phyloP scores from a whole-genome alignment of 2,113 vertebrate genomes.

The Apaloderma vittatum region DNA sequence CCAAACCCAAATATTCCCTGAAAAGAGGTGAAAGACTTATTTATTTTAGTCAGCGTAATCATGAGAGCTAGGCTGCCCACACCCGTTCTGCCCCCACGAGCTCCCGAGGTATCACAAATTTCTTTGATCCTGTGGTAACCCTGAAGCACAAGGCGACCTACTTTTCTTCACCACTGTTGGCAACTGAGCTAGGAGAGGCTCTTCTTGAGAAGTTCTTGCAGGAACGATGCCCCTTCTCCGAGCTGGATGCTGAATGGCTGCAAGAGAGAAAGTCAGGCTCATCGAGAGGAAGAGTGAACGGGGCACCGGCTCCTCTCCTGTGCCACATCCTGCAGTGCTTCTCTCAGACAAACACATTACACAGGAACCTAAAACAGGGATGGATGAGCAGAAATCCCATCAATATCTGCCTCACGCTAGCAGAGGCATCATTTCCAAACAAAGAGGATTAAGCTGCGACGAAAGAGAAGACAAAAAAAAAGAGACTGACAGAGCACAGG shows the following conservation, averaged over 20 bases:
- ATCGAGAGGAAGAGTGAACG: neutral
- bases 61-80: neutral
- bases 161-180: neutral
- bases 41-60: neutral
- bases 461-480: neutral
- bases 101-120: neutral
- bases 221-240: neutral
- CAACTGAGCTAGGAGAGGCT: neutral
- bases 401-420: neutral
- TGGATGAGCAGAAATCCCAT: neutral
- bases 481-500: neutral
- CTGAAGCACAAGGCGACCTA: constrained; percentile 1
- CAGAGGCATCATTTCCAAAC: neutral
- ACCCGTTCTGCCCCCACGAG: rapidly evolving
- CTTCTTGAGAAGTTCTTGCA: neutral
- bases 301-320: neutral
- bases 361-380: neutral
- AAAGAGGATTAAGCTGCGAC: neutral
- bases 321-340: neutral
- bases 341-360: neutral
- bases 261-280: neutral
- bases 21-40: neutral
- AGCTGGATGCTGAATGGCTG: neutral
- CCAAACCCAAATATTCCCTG: neutral
- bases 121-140: neutral